Conservation (phyloP, 2,888 invertebrate genomes). For the Clostera curtula region DNA sequence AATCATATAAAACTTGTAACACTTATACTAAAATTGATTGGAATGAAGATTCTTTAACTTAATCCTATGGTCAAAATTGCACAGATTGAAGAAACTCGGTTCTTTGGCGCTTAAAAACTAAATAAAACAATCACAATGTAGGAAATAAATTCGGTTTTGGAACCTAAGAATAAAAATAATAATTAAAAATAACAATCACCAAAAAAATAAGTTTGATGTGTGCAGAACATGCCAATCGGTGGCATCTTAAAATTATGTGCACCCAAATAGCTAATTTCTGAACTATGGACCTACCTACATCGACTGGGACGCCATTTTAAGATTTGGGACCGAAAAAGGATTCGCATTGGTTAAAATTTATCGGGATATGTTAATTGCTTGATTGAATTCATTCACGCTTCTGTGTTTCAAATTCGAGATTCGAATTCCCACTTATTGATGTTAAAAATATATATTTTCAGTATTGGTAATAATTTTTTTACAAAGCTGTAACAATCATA, state of each 20-base stretch:
- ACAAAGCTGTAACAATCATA: too few species aligned
- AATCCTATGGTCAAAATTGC: constrained; percentile 53
- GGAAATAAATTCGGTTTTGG: constrained; percentile 49
- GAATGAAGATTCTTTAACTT: constrained; percentile 38
- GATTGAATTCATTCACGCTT: too few species aligned
- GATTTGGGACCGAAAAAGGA: too few species aligned
- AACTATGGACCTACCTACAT: constrained; percentile 20
- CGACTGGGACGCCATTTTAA: constrained; percentile 34
- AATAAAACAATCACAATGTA: constrained; percentile 51
- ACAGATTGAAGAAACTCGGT: constrained; percentile 50
- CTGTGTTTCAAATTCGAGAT: too few species aligned
- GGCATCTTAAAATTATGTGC: constrained; percentile 29
- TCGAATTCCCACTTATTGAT: too few species aligned
- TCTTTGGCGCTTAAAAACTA: constrained; percentile 66
- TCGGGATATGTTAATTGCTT: too few species aligned
- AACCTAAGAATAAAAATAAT: constrained; percentile 29
- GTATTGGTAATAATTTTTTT: too few species aligned
- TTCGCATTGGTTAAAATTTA: too few species aligned
- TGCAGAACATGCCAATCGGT: constrained; percentile 12
- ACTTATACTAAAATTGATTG: constrained; percentile 37
- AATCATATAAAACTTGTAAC: constrained; percentile 34
- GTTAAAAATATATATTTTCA: too few species aligned
- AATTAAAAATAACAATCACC: constrained; percentile 36
- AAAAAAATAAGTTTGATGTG: constrained; percentile 15
- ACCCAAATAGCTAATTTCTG: constrained; percentile 16